Evolutionary conservation across 53 echinoderm and acorn worm genomes (phyloP).

Genomic region (Paelopatides confundens): DNA sequence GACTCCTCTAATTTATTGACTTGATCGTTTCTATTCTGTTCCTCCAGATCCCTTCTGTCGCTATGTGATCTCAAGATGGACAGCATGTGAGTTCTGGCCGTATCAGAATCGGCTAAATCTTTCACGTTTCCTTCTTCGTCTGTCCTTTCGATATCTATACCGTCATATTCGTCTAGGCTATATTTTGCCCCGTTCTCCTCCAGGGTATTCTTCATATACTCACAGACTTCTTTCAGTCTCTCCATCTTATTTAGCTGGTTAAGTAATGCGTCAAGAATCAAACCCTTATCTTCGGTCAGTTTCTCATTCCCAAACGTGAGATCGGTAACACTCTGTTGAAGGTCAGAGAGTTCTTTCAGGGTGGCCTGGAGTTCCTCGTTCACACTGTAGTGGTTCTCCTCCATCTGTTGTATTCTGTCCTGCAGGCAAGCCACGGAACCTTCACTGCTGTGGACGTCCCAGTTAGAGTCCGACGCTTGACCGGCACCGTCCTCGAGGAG

Average conservation of each 20-base stretch:
- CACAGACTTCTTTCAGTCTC: slow-evolving; percentile 60
- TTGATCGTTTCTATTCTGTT: slow-evolving; percentile 75
- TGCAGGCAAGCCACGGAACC: slow-evolving; percentile 97
- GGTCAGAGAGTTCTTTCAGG: slow-evolving; percentile 91
- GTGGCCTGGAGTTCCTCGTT: slow-evolving; percentile 99
- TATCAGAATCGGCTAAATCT: slow-evolving; percentile 49
- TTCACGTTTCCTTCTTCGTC: slow-evolving; percentile 59
- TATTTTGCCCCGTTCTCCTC: slow-evolving; percentile 79
- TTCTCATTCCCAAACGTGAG: slow-evolving; percentile 90
- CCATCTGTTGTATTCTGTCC: slow-evolving; percentile 99
- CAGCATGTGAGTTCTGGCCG: slow-evolving; percentile 74
- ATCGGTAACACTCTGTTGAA: slow-evolving; percentile 87
- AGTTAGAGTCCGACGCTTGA: slow-evolving; percentile 86
- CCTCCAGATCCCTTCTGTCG: slow-evolving; percentile 74
- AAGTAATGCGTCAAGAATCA: slow-evolving; percentile 82
- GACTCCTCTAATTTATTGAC: slow-evolving; percentile 70
- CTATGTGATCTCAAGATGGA: slow-evolving; percentile 77
- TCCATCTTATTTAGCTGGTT: slow-evolving; percentile 84
- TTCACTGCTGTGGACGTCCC: slow-evolving; percentile 93
- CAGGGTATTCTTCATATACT: slow-evolving; percentile 65
- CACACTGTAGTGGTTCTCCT: slow-evolving; percentile 97
- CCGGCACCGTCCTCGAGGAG: slow-evolving; percentile 58
- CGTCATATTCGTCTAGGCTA: slow-evolving; percentile 77
- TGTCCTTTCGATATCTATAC: slow-evolving; percentile 63
- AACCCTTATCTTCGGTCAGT: slow-evolving; percentile 83